Base-by-base conservation (phyloP, 2,113 vertebrate species). In the Megalops atlanticus region DNA sequence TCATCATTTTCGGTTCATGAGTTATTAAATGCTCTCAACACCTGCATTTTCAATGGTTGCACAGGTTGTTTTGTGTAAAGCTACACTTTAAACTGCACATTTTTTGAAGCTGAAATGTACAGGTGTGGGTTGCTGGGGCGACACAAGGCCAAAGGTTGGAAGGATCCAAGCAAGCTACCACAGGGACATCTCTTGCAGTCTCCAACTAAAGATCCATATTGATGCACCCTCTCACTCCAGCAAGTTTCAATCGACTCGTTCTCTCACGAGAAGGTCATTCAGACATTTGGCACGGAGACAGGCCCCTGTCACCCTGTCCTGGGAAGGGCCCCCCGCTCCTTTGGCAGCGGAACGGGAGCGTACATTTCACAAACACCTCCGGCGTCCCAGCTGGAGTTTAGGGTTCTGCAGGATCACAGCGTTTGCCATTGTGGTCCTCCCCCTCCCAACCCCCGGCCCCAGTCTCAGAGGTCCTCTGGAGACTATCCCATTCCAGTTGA, bases 401-500 rank as follows among this genome's bases (percentile, higher is more conserved):
- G 86, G 54, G 89, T 93, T 92, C 89, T 93, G 86, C 38, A 81
- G 83, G 86, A 89, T 87, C 83, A 81, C 82, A 84, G 83, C 83
- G 45, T 87, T 86, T 84, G 86, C 81, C 81, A 91, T 86, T 89
- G 86, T 85, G 72, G 87, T 71, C 86, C 81, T 64, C 86, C 52
- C 58, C 86, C 85, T 86, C 82, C 83, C 18, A 0, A 38, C 76
- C n/a, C n/a, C n/a, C n/a, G n/a, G n/a, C n/a, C n/a, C n/a, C n/a
- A n/a, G n/a, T n/a, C n/a, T n/a, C n/a, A n/a, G n/a, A n/a, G n/a
- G 85, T 79, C 85, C 89, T 87, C 75, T 3, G 81, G 90, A 85
- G 89, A 81, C 89, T 92, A 92, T 93, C 91, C 84, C 79, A 85
- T 93, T 93, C 86, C 84, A 84, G 81, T 15, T n/a, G 87, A 90